Evolutionary conservation across 1,140 invertebrate species (phyloP).

Genomic region (Sipha flava): DNA sequence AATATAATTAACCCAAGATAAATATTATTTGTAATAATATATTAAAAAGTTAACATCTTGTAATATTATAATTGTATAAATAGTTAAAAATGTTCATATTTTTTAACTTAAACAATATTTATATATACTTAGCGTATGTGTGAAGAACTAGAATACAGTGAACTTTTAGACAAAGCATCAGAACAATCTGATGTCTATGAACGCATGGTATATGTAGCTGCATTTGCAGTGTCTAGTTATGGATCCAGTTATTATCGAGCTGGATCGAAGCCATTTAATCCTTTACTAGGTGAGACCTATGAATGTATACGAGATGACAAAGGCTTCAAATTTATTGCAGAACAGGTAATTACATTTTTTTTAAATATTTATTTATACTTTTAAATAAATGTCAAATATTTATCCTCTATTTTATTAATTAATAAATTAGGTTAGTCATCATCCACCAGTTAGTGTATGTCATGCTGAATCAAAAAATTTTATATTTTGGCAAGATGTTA

Average conservation of each 20-base stretch:
- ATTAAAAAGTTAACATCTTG: too few relatives aligned
- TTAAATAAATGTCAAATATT: too few relatives aligned
- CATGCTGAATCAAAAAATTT: constrained; percentile 67
- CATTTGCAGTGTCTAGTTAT: constrained; percentile 77
- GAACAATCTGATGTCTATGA: constrained; percentile 55
- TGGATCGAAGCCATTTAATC: constrained; percentile 82
- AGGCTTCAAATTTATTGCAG: constrained; percentile 64
- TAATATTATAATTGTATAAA: too few relatives aligned
- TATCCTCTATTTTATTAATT: not conserved
- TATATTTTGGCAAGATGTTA: constrained; percentile 69
- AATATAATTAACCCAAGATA: too few relatives aligned
- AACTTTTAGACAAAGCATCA: constrained; percentile 65
- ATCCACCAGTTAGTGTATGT: constrained; percentile 76
- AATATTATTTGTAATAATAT: too few relatives aligned
- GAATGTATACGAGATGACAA: constrained; percentile 69
- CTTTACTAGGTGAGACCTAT: constrained; percentile 75
- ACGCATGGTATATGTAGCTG: constrained; percentile 65
- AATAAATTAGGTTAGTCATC: constrained; percentile 63
- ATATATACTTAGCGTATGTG: constrained; percentile 53
- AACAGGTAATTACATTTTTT: constrained; percentile 48
- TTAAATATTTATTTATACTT: not conserved
- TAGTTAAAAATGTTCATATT: too few relatives aligned
- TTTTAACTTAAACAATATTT: not conserved
- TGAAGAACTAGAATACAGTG: constrained; percentile 77
- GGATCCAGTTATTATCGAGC: constrained; percentile 67